Conservation (phyloP, 2,888 invertebrate species). For the Leptinotarsa rubiginosa region DNA sequence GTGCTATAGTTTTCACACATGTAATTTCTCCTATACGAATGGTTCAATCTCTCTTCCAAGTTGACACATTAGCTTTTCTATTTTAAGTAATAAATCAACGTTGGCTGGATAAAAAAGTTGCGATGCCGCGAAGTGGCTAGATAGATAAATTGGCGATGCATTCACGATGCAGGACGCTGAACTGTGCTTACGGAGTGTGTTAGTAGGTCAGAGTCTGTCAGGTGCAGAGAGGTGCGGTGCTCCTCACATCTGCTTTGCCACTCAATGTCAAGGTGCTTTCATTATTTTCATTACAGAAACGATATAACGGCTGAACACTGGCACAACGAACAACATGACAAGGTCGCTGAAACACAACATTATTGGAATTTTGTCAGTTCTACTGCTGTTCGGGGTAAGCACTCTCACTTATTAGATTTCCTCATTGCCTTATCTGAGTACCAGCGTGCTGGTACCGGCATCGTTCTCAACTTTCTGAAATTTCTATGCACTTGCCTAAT, state of each 20-base stretch:
- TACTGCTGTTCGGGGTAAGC: conserved; percentile 58
- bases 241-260: conserved; percentile 43
- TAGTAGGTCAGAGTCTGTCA: conserved; percentile 65
- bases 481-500: conserved; percentile 26
- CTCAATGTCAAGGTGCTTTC: conserved; percentile 58
- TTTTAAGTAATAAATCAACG: conserved; percentile 22
- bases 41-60: conserved; percentile 21
- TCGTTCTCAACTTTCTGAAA: conserved; percentile 21
- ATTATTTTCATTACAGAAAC: conserved; percentile 62
- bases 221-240: conserved; percentile 49
- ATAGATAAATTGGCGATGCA: conserved; percentile 47
- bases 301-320: conserved; percentile 55
- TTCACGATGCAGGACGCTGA: conserved; percentile 57
- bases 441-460: conserved; percentile 37
- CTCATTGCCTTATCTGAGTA: conserved; percentile 8
- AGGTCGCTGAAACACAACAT: conserved; percentile 56
- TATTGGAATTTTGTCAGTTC: conserved; percentile 54
- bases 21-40: conserved; percentile 21
- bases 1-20: conserved; percentile 22
- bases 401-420: conserved; percentile 27
- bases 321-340: conserved; percentile 58
- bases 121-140: conserved; percentile 26
- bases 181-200: conserved; percentile 64
- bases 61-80: conserved; percentile 17
- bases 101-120: conserved; percentile 28